Evolutionary conservation across 2,797 vertebrate genomes (phyloP), one percentile per base, ranked within the genome.

Genomic region (Siniperca undulata): DNA sequence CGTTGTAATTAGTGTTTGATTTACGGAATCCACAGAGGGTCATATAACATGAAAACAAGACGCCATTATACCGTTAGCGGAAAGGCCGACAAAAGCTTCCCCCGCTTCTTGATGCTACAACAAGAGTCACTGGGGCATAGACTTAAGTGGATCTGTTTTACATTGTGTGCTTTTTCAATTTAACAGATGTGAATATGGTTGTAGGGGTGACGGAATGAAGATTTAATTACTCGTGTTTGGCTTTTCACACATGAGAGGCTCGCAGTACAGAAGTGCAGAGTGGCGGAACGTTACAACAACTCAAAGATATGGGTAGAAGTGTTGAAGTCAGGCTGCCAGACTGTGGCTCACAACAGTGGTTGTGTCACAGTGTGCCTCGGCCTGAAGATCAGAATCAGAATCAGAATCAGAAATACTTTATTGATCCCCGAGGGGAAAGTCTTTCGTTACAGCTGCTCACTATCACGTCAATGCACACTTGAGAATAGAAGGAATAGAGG

Each of bases 1-100:
- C 92, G 87, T 94, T 92, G 93, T 97, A 97, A 97, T 98, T 92
- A 92, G 87, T 74, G 83, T 84, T 88, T 94, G 90, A 94, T 92
- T 91, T 90, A 87, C 53, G 38, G 59, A 67, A 73, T 88, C 85
- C 81, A 75, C 77, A 60, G 81, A 86, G 90, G 89, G 86, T 88
- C 91, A 84, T 82, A 83, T 72, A 88, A 88, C 86, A 75, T 73
- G 78, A 85, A 90, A 91, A 88, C 88, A 83, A 90, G 82, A 77
- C 6, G 46, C 44, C 73, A 48, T 86, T 79, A 84, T 74, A 53
- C 56, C 38, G 77, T 88, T 86, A 68, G 74, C 62, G 3, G 42
- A 79, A 82, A 83, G 55, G 72, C 68, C 14, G 9, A 82, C 79
- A 73, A 75, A 77, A 75, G 79, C 74, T 61, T 58, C 53, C 30